Evolutionary conservation across 2,113 vertebrate genomes (phyloP).

Genomic region (Syrrhaptes paradoxus): DNA sequence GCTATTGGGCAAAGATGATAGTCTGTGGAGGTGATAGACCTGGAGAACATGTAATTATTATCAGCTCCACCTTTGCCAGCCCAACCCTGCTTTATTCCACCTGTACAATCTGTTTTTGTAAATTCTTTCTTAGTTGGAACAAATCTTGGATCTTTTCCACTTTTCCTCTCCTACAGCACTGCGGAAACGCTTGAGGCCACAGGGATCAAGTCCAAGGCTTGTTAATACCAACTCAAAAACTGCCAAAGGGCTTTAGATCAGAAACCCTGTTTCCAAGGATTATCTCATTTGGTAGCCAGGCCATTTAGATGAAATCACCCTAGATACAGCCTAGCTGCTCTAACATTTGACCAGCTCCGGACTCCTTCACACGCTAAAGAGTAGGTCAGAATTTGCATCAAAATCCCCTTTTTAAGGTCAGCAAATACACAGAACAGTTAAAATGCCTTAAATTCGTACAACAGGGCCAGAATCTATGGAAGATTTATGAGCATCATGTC

Average conservation of each 20-base stretch:
- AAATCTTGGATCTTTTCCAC: not conserved
- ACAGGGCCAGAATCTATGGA: not conserved
- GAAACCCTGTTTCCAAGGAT: not conserved
- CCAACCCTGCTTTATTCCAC: not conserved
- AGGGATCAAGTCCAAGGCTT: not conserved
- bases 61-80: not conserved
- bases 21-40: not conserved
- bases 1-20: not conserved
- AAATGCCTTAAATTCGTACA: not conserved
- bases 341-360: not conserved
- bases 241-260: not conserved
- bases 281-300: not conserved
- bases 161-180: not conserved
- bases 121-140: not conserved
- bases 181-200: not conserved
- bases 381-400: slow-evolving; percentile 48
- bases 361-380: not conserved
- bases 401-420: slow-evolving; percentile 41
- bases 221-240: not conserved
- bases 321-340: not conserved
- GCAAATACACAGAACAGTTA: not conserved
- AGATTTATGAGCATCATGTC: not conserved
- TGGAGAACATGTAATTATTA: not conserved
- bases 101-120: fast-evolving
- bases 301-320: not conserved